Evolutionary conservation across 2,797 vertebrate genomes (phyloP), one percentile per base, ranked within the genome.

Genomic region (Smutsia gigantea): DNA sequence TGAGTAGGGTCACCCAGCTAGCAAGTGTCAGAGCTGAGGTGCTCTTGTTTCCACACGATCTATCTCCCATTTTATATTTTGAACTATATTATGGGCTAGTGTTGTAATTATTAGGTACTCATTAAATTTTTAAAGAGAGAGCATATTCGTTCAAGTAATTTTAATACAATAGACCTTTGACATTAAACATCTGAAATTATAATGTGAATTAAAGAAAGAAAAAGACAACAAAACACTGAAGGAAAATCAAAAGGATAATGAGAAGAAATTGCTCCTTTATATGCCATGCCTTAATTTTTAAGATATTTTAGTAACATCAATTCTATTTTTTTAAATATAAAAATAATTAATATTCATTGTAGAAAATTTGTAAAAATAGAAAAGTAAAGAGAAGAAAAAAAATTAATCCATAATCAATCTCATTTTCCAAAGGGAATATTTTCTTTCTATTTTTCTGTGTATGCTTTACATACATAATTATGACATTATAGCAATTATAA

Each of bases 351-450:
- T 66, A 31, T 9, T 59, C 19, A 51, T 81, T 72, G 18, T 64
- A 71, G 63, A 89, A 87, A 64, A 82, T 59, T 87, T 92, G 31
- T 31, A 88, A 91, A 87, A 78, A 64, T 27, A 81, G 51, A 88
- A 84, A 89, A n/a, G 21, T 4, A 34, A 94, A 87, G 61, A 68
- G 5, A 29, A 92, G 15, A 14, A 42, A 85, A n/a, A 55, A 93
- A 78, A 59, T 46, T 34, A 21, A 82, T 7, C 49, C 39, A 53
- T 63, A 63, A 55, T 66, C 25, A 18, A 51, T 59, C 23, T 87
- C 5, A 69, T 66, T 86, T 51, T 68, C 13, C 8, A 64, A 61
- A 94, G 17, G 86, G 37, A 74, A 83, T 11, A 7, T 46, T n/a
- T 82, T 14, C 29, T 71, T 75, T 42, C 19, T 71, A 17, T 59